These are phyloP conservation scores for Drosophila santomea DNA, from an alignment of 1,140 invertebrate genomes.

Conservation along the genomic window DNA sequence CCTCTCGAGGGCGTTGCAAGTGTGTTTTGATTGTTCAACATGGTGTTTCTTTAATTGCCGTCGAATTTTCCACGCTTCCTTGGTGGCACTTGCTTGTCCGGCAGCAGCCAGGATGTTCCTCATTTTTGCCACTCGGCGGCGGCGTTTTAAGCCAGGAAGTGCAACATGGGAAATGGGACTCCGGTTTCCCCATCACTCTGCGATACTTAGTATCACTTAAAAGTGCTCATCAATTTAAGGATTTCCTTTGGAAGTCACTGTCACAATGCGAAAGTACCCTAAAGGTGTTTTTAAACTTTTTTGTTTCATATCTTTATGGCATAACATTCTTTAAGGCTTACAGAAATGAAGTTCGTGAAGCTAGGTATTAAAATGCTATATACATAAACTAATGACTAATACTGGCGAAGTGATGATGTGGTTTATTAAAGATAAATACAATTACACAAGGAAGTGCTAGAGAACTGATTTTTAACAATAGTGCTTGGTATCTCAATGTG, in stretches of 20 bases:
- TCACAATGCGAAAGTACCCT: too few relatives aligned
- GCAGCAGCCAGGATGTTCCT: conserved; percentile 61
- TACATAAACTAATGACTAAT: too few relatives aligned
- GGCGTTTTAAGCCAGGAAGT: conserved; percentile 30
- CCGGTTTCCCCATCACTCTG: not conserved
- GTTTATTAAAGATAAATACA: too few relatives aligned
- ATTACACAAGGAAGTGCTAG: too few relatives aligned
- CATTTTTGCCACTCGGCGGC: conserved; percentile 41
- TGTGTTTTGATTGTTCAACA: conserved; percentile 74
- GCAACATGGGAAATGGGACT: conserved; percentile 1
- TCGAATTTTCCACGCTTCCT: conserved; percentile 69
- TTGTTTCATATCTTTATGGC: too few relatives aligned
- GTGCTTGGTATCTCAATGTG: too few relatives aligned
- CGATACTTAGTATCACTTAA: not conserved
- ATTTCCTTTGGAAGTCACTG: not conserved
- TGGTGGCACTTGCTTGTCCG: conserved; percentile 67
- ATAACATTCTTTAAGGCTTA: too few relatives aligned
- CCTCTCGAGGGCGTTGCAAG: conserved; percentile 70
- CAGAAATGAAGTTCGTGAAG: too few relatives aligned
- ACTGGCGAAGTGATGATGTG: too few relatives aligned
- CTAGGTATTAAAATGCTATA: too few relatives aligned
- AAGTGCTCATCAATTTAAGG: not conserved
- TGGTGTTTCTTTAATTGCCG: conserved; percentile 62
- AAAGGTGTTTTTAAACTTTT: too few relatives aligned
- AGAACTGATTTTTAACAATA: too few relatives aligned